A percentile compares a stretch with the other conserved stretches of the same genome.
Conservation (phyloP, 2,888 invertebrate species). For the Panzeria rudis region DNA sequence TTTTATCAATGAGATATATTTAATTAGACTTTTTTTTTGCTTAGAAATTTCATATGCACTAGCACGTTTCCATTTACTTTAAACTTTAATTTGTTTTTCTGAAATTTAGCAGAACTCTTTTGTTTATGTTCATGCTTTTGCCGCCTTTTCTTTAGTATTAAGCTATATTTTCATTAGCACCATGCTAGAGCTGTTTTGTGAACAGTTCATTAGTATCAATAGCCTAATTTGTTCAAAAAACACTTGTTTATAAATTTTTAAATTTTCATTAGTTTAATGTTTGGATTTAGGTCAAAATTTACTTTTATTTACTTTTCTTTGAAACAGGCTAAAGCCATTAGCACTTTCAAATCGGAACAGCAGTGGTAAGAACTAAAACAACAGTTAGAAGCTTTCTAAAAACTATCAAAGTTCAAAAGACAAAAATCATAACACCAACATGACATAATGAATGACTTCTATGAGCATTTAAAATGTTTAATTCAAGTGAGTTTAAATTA, state of each 20-base stretch:
- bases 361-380: not conserved
- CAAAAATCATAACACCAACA: no score
- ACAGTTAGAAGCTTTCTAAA: no score
- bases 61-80: not conserved
- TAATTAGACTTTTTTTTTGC: no score
- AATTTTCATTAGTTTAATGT: not conserved
- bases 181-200: constrained; percentile 70
- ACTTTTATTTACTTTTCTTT: not conserved
- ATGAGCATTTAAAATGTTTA: not conserved
- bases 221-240: constrained; percentile 53
- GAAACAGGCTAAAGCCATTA: no score
- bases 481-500: constrained; percentile 20
- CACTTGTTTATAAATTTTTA: constrained; percentile 4
- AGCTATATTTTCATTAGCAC: constrained; percentile 79
- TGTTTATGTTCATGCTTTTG: not conserved
- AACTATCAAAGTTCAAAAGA: no score
- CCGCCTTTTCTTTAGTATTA: constrained; percentile 19
- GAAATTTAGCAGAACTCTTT: not conserved
- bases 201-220: constrained; percentile 79
- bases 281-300: constrained; percentile 27
- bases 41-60: not conserved
- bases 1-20: no score
- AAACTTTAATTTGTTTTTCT: not conserved
- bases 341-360: no score
- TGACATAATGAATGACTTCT: constrained; percentile 2